phyloP scores from a whole-genome alignment of 2,888 invertebrate species.

The Ennomos erosarius region DNA sequence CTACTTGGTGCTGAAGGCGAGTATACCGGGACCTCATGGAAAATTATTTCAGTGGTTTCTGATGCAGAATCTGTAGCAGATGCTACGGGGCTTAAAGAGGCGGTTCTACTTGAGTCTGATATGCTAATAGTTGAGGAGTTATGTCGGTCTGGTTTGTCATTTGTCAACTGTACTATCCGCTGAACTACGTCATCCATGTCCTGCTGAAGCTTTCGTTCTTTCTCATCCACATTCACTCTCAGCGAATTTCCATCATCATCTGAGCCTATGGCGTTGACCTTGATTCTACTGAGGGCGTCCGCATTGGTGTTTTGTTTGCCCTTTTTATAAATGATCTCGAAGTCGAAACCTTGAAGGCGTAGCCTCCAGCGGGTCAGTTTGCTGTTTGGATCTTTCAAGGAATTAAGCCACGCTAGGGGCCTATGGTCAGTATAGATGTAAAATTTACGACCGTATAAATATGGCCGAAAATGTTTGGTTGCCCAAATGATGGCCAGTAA shows the following conservation, averaged over 20 bases:
- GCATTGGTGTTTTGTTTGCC: not conserved
- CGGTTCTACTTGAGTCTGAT: not conserved
- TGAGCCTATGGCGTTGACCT: not conserved
- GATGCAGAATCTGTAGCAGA: not conserved
- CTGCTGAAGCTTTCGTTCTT: not conserved
- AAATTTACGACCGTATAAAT: conserved; percentile 6
- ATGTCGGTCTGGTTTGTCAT: not conserved
- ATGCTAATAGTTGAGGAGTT: not conserved
- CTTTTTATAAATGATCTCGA: not conserved
- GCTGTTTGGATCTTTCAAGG: not conserved
- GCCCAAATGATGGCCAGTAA: not conserved
- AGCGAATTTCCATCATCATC: not conserved
- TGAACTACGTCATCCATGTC: not conserved
- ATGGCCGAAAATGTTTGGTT: not conserved
- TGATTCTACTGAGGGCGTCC: not conserved
- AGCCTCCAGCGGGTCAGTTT: not conserved
- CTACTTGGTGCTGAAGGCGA: not conserved
- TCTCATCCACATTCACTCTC: not conserved
- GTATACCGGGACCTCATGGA: no score
- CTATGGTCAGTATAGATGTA: not conserved
- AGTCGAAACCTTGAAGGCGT: not conserved
- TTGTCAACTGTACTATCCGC: not conserved
- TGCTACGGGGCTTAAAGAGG: no score
- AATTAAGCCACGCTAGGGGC: not conserved
- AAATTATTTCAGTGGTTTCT: not conserved